These are phyloP conservation scores for Periphyllus acericola DNA, from an alignment of 2,888 invertebrate species.

Conservation along the genomic window DNA sequence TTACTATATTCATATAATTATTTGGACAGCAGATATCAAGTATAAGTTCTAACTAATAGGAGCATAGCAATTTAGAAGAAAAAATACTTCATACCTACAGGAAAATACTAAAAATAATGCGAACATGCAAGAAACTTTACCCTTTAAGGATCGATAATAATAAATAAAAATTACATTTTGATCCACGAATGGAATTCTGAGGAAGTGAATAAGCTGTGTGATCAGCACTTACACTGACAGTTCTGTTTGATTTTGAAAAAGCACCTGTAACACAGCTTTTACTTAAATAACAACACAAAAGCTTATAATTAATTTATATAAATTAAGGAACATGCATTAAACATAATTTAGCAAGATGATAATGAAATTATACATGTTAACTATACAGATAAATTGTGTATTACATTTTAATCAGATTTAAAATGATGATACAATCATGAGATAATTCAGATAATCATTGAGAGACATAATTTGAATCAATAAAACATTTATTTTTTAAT, in stretches of 20 bases:
- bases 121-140: slow-evolving; percentile 62
- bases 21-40: not conserved
- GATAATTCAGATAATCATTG: too few species aligned
- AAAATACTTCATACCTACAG: slow-evolving; percentile 16
- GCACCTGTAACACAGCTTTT: slow-evolving; percentile 62
- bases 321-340: slow-evolving; percentile 41
- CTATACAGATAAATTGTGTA: not conserved
- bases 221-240: slow-evolving; percentile 62
- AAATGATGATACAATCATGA: too few species aligned
- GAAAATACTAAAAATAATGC: slow-evolving; percentile 47
- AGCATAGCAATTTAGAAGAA: slow-evolving; percentile 27
- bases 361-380: slow-evolving; percentile 11
- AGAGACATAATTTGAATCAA: too few species aligned
- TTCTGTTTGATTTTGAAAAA: slow-evolving; percentile 62
- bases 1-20: slow-evolving; percentile 4
- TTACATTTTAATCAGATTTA: too few species aligned
- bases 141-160: slow-evolving; percentile 65
- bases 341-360: not conserved
- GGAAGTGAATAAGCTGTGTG: slow-evolving; percentile 69
- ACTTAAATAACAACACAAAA: slow-evolving; percentile 56
- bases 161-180: slow-evolving; percentile 75
- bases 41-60: not conserved
- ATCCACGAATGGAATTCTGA: slow-evolving; percentile 82
- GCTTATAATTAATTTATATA: slow-evolving; percentile 39
- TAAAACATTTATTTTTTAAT: too few species aligned